Evolutionary conservation across 2,888 invertebrate genomes (phyloP).

Genomic region (Nowickia ferox): DNA sequence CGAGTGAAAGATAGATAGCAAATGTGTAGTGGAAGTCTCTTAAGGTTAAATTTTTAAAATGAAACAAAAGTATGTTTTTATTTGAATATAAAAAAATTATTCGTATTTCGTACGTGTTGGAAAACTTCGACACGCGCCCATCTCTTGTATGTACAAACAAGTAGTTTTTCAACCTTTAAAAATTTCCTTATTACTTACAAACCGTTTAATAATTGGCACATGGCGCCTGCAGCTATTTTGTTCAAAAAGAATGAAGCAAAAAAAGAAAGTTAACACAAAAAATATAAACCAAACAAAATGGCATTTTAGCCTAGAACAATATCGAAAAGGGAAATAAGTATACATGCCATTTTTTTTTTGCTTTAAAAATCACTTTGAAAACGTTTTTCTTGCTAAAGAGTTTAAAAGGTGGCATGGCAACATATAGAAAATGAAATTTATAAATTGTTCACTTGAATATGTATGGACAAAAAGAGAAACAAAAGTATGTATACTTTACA

Average conservation of each 20-base stretch:
- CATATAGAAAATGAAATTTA: slow-evolving; percentile 57
- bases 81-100: too few species aligned
- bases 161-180: slow-evolving; percentile 45
- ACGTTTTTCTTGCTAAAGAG: slow-evolving; percentile 24
- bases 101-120: too few species aligned
- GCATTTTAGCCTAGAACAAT: slow-evolving; percentile 10
- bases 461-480: slow-evolving; percentile 22
- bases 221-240: slow-evolving; percentile 54
- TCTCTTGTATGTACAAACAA: neutral
- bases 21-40: too few species aligned
- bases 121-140: too few species aligned
- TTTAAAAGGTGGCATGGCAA: slow-evolving; percentile 42
- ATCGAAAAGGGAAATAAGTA: slow-evolving; percentile 23
- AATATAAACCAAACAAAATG: neutral
- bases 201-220: slow-evolving; percentile 63
- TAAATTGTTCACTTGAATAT: slow-evolving; percentile 68
- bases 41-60: too few species aligned
- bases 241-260: neutral
- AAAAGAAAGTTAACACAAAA: neutral
- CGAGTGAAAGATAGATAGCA: too few species aligned
- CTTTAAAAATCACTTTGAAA: neutral
- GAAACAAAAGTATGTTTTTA: too few species aligned
- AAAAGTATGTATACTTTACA: slow-evolving; percentile 2
- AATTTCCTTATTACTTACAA: slow-evolving; percentile 55
- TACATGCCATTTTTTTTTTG: slow-evolving; percentile 1